These are phyloP conservation scores for Aphodius granarius DNA, from an alignment of 2,888 invertebrate species.

Conservation along the genomic window DNA sequence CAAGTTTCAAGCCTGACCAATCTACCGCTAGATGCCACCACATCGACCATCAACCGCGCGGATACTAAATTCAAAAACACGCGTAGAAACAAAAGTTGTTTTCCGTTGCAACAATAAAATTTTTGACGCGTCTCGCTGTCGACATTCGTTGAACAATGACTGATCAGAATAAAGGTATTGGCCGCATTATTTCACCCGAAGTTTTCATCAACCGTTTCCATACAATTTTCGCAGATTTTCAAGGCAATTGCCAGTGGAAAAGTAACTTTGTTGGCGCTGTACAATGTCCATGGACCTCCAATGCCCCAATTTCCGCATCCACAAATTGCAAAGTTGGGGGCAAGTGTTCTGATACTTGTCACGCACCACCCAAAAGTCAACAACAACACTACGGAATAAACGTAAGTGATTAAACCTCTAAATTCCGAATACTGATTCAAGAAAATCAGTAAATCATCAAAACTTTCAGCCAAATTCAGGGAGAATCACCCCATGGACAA, in stretches of 20 bases:
- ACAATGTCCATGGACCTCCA: slow-evolving; percentile 34
- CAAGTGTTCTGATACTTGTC: slow-evolving; percentile 1
- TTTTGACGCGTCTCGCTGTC: not conserved
- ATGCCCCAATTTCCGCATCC: slow-evolving; percentile 29
- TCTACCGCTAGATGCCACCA: not conserved
- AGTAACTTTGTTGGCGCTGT: slow-evolving; percentile 2
- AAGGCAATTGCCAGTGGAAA: not conserved
- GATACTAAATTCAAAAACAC: not conserved
- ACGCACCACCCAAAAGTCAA: not conserved
- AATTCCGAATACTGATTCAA: too few species aligned
- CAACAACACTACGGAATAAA: not conserved
- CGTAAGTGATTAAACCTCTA: too few species aligned
- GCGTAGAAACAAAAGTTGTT: not conserved
- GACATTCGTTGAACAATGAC: not conserved
- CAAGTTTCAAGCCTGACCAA: not conserved
- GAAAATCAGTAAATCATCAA: not conserved
- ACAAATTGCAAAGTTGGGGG: slow-evolving; percentile 4
- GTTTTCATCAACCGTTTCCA: not conserved
- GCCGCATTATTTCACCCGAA: not conserved
- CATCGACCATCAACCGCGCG: not conserved
- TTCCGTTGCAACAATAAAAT: not conserved
- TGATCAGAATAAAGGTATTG: not conserved
- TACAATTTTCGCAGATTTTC: not conserved
- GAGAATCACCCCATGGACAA: not conserved
- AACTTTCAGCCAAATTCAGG: not conserved